Base-by-base conservation (phyloP, 2,888 invertebrate species). In the Polietes domitor region DNA sequence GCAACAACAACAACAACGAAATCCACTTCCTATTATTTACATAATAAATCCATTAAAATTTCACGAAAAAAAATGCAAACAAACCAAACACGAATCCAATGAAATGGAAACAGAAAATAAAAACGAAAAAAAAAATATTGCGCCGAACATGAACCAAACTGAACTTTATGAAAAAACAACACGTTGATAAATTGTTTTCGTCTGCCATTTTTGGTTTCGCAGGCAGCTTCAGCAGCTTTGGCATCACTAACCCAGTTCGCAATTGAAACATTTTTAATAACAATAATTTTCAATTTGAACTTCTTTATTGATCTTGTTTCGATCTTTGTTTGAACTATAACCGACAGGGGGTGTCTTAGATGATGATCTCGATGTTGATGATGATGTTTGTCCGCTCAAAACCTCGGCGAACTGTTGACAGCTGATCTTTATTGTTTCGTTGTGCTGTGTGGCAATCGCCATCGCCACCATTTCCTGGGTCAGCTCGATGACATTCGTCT, bases 1-100 rank as follows among this genome's bases (percentile, higher is more conserved):
- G 21, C 43, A 15, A 21, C 19, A 68, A 24, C 26, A 6, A 47
- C 37, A 1, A 41, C 43, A 15, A 21, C 19, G 5, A 53, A 55
- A 41, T 41, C 12, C 37, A 73, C 72, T 73, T 73, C 72, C 72
- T 73, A 41, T 41, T 73, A 58, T 73, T 73, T 73, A 73, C 72
- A 73, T 73, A 73, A 73, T 73, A 73, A 58, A 32, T 37, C 72
- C 72, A 73, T 73, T 73, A 73, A 58, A 68, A 72, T 26, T 24
- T 5, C 15, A 17, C 10, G 21, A 19, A n/a, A 68, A 24, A 24
- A 41, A 41, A 19, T 19, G 43, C 55, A 58, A 26, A 24, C 26
- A 58, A 24, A 58, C 19, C 53, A 9, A 47, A 15, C n/a, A 47
- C n/a, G 47, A 47, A 12, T 47, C n/a, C 5, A 47, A n/a, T n/a